Percentiles rank a stretch among this genome's conserved stretches.
Evolutionary conservation across 64 coral and sea anemone species (phyloP).

Genomic region (Dendronephthya gigantea): DNA sequence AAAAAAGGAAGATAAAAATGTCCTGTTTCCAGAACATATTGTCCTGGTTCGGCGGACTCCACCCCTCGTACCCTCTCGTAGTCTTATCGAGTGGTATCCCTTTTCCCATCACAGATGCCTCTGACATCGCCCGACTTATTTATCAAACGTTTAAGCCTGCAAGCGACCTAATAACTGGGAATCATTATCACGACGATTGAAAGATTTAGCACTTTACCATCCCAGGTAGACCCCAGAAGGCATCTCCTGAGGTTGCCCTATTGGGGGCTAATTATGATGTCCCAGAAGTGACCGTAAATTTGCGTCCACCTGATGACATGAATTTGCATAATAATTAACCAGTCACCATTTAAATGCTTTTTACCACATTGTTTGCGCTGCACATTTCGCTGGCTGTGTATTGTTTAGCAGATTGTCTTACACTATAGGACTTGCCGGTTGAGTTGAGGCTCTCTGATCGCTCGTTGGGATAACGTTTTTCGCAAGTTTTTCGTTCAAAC

Average conservation of each 20-base stretch:
- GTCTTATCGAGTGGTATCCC: no score
- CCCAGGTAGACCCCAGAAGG: background rate
- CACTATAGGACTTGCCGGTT: background rate
- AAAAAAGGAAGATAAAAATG: no score
- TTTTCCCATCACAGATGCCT: no score
- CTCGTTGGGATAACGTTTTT: background rate
- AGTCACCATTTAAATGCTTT: background rate
- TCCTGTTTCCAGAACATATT: no score
- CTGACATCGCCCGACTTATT: no score
- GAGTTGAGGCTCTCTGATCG: no score
- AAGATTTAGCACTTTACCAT: background rate
- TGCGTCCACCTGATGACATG: background rate
- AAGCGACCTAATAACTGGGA: background rate
- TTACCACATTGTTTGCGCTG: background rate
- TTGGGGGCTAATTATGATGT: background rate
- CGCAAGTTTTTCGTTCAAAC: background rate
- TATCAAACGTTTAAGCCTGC: background rate
- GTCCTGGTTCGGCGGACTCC: no score
- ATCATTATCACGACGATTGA: background rate
- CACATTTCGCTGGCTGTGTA: background rate
- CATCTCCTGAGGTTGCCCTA: background rate
- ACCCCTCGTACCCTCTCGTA: no score
- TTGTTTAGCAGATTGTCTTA: background rate
- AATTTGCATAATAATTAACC: slow-evolving; percentile 22
- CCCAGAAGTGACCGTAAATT: background rate